Evolutionary conservation across 1,140 invertebrate genomes (phyloP).

Genomic region (Procambarus virginalis): DNA sequence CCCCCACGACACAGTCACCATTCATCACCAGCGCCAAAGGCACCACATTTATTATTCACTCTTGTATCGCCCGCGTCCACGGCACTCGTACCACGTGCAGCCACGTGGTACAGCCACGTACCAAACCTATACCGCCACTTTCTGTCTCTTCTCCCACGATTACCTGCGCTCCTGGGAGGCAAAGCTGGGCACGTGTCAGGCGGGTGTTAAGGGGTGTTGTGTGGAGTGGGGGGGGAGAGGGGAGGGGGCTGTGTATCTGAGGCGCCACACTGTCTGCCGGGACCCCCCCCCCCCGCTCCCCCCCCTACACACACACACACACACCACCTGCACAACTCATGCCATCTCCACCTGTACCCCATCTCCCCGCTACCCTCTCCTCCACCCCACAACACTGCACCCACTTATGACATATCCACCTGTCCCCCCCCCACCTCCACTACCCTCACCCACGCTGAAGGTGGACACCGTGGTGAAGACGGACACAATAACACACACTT

Average conservation of each 20-base stretch:
- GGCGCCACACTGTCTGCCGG: slow-evolving; percentile 37
- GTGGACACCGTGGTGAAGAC: too few species aligned
- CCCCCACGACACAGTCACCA: too few species aligned
- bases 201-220: background rate
- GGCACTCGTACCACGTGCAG: too few species aligned
- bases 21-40: too few species aligned
- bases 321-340: background rate
- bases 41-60: too few species aligned
- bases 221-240: background rate
- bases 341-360: background rate
- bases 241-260: slow-evolving; percentile 2
- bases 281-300: background rate
- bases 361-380: background rate
- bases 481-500: too few species aligned
- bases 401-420: background rate
- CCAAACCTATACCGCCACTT: too few species aligned
- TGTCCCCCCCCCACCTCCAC: background rate
- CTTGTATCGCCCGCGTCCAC: too few species aligned
- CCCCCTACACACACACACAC: background rate
- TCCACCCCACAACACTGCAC: background rate
- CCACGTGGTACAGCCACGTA: too few species aligned
- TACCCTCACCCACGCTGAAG: background rate
- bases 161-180: too few species aligned
- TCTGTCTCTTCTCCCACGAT: too few species aligned
- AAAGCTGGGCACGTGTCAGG: too few species aligned